phyloP scores from a whole-genome alignment of 2,888 invertebrate genomes.

The Drosophila anomalata region DNA sequence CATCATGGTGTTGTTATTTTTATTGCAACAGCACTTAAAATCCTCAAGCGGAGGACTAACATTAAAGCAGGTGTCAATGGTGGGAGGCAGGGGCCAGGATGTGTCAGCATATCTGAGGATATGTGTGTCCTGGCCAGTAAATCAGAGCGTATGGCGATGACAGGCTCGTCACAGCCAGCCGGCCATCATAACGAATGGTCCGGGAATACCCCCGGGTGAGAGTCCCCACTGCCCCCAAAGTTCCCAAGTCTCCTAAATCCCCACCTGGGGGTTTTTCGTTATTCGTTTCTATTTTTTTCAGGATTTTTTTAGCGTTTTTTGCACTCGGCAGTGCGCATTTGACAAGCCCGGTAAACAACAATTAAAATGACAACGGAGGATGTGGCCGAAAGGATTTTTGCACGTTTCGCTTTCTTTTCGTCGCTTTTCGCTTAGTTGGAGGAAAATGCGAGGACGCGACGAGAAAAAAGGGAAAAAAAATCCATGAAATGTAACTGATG shows the following conservation, averaged over 20 bases:
- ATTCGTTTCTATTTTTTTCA: background rate
- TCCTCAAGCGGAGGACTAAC: constrained; percentile 13
- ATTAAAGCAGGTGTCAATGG: constrained; percentile 11
- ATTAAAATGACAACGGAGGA: constrained; percentile 78
- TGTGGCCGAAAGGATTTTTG: constrained; percentile 59
- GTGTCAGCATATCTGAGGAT: constrained; percentile 6
- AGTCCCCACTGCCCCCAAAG: background rate
- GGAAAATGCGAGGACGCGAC: constrained; percentile 14
- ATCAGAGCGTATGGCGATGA: constrained; percentile 75
- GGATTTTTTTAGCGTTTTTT: constrained; percentile 12
- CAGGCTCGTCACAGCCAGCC: constrained; percentile 72
- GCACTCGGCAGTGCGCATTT: constrained; percentile 69
- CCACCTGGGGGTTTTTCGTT: constrained; percentile 16
- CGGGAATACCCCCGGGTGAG: background rate
- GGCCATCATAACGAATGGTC: constrained; percentile 69
- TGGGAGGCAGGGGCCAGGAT: background rate
- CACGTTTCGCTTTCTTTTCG: constrained; percentile 53
- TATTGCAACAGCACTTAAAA: constrained; percentile 8
- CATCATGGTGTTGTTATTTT: background rate
- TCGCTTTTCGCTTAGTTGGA: constrained; percentile 4
- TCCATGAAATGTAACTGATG: constrained; percentile 59
- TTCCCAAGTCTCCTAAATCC: background rate
- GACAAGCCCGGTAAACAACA: constrained; percentile 81
- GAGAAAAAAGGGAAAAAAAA: background rate
- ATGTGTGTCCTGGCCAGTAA: constrained; percentile 60